Evolutionary conservation across 2,888 invertebrate genomes (phyloP), one percentile per base, ranked within the genome.

Genomic region (Pyrocoelia pectoralis): DNA sequence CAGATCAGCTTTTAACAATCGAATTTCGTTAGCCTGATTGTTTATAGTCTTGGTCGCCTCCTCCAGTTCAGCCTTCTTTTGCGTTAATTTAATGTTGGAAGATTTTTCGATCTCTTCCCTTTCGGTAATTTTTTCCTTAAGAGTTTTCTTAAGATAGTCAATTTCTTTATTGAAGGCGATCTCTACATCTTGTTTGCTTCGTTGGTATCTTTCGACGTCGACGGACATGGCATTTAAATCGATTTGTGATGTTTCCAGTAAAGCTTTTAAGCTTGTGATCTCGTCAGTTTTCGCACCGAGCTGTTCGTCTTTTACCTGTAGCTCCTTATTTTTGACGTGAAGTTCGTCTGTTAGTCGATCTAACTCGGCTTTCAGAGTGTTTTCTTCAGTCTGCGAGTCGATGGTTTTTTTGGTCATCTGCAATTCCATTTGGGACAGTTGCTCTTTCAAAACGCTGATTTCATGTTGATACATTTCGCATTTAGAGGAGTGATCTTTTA

Each of bases 251-350:
- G 74, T 73, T 41, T 74, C 76, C 17, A 80, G 74, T 4, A 79
- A 73, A 38, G 80, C 79, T 65, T 79, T 78, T 18, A 83, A 73
- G 17, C 71, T 70, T 64, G 78, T 68, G 33, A 77, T 67, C 59
- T 72, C 70, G 6, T 72, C 63, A 10, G 75, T 75, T 63, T 75
- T 75, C 6, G 67, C 13, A 48, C 76, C 81, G 68, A 82, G 82
- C 2, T 73, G 73, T 67, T 84, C 85, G 74, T 81, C 80, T 59
- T 81, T 70, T 68, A 82, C 83, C 78, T 87, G 86, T 66, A 85
- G 74, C 74, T 87, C 87, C 1, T 13, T 58, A 24, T 67, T 69
- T n/a, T 58, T 54, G 18, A 65, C 59, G 2, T 43, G 54, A 12
- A 71, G 46, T 51, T 71, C 66, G 5, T 33, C 49, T 41, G 28